These are phyloP conservation scores for Sesamia nonagrioides DNA, from an alignment of 1,140 invertebrate genomes.

Conservation along the genomic window DNA sequence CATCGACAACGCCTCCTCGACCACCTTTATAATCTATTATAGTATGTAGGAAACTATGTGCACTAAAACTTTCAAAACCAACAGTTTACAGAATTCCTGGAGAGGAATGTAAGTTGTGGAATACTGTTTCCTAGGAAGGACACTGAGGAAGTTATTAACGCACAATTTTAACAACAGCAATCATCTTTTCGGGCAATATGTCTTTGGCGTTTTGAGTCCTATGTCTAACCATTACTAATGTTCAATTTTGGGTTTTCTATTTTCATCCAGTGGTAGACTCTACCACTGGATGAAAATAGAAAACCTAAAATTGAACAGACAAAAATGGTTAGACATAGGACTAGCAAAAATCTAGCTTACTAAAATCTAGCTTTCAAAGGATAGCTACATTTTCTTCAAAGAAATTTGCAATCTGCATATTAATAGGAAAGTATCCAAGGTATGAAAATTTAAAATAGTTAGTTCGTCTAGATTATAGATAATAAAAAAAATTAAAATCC, in stretches of 20 bases:
- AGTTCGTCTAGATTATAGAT: no score
- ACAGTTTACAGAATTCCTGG: conserved; percentile 18
- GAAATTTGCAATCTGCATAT: no score
- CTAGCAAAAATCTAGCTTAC: no score
- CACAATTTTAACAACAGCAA: background rate
- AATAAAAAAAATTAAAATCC: no score
- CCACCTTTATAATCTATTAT: conserved; percentile 53
- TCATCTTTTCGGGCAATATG: background rate
- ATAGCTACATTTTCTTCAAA: no score
- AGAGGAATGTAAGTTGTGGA: background rate
- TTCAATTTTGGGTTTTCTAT: background rate
- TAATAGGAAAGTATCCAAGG: no score
- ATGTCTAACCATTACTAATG: no score
- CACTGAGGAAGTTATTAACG: background rate
- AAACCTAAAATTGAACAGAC: background rate
- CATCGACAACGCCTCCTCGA: conserved; percentile 55
- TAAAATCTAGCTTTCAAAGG: no score
- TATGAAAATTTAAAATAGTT: no score
- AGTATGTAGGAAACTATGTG: conserved; percentile 34
- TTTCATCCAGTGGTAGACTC: background rate
- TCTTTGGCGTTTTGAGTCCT: background rate
- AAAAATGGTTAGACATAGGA: no score
- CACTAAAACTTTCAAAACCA: conserved; percentile 30
- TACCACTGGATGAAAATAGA: background rate
- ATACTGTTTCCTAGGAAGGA: background rate